These are phyloP conservation scores for Athene cunicularia DNA, from an alignment of 2,113 vertebrate genomes.

Conservation along the genomic window DNA sequence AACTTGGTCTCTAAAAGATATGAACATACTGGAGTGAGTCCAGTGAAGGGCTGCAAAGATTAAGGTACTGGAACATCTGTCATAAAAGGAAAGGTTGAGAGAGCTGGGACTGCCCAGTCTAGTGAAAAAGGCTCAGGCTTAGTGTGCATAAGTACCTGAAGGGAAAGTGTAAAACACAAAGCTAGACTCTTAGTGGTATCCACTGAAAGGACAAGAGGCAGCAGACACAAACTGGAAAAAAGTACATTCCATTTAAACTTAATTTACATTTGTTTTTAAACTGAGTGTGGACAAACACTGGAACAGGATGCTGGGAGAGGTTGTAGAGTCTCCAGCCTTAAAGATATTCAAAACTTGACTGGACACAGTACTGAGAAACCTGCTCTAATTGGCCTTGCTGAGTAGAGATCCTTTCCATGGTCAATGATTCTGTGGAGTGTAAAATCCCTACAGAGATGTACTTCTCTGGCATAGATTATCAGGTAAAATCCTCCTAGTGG, in stretches of 20 bases:
- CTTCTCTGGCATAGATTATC: background rate
- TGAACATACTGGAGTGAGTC: background rate
- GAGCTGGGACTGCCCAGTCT: background rate
- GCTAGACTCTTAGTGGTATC: background rate
- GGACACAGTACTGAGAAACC: background rate
- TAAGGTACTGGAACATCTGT: background rate
- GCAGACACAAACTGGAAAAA: background rate
- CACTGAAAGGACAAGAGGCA: background rate
- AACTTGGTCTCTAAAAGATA: background rate
- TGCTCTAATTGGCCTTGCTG: background rate
- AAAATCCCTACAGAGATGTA: background rate
- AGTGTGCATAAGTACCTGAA: fast-evolving
- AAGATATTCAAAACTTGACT: background rate
- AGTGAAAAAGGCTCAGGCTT: background rate
- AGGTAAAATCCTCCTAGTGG: background rate
- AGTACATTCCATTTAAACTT: background rate
- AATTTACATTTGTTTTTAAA: background rate
- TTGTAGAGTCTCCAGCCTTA: background rate
- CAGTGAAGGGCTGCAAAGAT: background rate
- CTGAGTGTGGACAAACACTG: background rate
- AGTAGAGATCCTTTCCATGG: background rate
- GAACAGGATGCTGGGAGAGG: background rate
- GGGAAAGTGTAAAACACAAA: background rate
- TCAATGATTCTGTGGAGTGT: background rate
- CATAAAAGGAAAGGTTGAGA: background rate